Base-by-base conservation (phyloP, 30 jellyfish, hydroid and myxozoan genomes). In the Catostylus mosaicus region DNA sequence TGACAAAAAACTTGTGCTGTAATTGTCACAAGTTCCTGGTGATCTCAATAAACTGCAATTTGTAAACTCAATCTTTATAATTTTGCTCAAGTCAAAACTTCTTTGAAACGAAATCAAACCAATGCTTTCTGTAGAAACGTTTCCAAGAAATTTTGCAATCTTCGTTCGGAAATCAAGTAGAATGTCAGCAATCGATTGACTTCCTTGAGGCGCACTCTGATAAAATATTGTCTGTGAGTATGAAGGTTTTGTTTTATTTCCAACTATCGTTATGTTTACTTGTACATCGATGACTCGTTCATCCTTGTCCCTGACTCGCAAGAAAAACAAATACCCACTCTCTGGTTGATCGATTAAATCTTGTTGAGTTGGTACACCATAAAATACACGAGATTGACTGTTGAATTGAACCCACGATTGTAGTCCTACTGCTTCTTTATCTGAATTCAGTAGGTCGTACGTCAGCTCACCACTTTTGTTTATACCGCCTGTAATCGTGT, bases 331-430 rank as follows among this genome's bases (percentile, higher is more conserved):
- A 71, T 91, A 85, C 56, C 98, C 98, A 43, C 35, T 38, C 31
- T 24, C 54, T 73, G 98, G 95, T 32, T 86, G 92, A 38, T 81
- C 63, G 19, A 43, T 56, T 18, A 67, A 26, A 12, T 69, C 81
- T 59, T 11, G 30, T 38, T 56, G 88, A 16, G 98, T 34, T 29
- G 97, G 97, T 8, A 92, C 74, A 18, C 99, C 99, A 48, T 88
- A 84, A 11, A 94, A 26, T 14, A 61, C 65, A 24, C 78, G 89
- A 23, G 29, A 19, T 8, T 35, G 22, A 0, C n/a, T 56, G 68
- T 94, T 78, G 54, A 82, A 89, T 63, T 89, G 99, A 5, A 94
- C 61, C 98, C 98, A 92, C 0, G 98, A 91, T 18, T 82, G 30
- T 27, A 3, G 31, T 1, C 79, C 77, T 24, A 85, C 0, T 4